Evolutionary conservation across 92 coral and sea anemone species (phyloP), one percentile per base, ranked within the genome.

Genomic region (Ricordea florida): DNA sequence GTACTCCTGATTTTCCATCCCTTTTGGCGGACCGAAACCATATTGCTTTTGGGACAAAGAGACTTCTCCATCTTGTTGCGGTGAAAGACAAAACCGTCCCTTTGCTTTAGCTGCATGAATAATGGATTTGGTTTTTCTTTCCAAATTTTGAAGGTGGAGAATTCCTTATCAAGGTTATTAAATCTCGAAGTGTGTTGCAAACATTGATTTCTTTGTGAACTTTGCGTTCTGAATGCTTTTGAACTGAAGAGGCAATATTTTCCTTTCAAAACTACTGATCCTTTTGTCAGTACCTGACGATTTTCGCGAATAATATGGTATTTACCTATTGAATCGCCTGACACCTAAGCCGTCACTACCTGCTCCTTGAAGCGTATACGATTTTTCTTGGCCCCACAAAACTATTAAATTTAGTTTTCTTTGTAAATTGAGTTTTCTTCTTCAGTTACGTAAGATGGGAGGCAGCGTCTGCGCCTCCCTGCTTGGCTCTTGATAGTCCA

Each of bases 141-240:
- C 5, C 62, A 27, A 25, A 33, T 47, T 50, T 68, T 51, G 22
- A 15, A 27, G 26, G 50, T 9, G 9, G 28, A 69, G 55, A 53
- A 16, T 49, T 66, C 24, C 55, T 8, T 68, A 25, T 51, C 62
- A 51, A 36, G 63, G 76, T 50, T 69, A 69, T 69, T 69, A 63
- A 36, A 38, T 55, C 15, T n/a, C 61, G 51, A 35, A 37, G 63
- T 51, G 51, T 6, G 24, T 2, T 20, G 34, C 18, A 38, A 40
- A 52, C n/a, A 35, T n/a, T 69, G 32, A 53, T 35, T 51, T 55
- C 29, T 67, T n/a, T 33, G 46, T 67, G 48, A 63, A 24, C 36
- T 42, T 63, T 15, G 15, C 24, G 57, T 33, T 30, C 10, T 43
- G 56, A 18, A 44, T 34, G 22, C 61, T 13, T 48, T 49, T 22